phyloP scores from a whole-genome alignment of 2,113 vertebrate species.

The Nibea albiflora region DNA sequence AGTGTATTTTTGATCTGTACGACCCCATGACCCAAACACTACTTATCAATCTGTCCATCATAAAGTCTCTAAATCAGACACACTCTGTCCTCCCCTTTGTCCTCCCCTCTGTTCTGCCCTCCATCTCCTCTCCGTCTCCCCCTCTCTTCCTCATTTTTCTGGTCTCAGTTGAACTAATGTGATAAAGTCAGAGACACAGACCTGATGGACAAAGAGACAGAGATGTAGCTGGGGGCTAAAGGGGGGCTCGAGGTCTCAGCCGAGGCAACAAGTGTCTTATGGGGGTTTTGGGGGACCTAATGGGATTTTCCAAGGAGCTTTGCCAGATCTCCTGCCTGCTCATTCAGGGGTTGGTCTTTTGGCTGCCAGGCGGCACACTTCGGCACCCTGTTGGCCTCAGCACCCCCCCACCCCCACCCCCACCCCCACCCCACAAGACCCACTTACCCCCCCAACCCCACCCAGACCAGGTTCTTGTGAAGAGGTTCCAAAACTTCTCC shows the following conservation, averaged over 20 bases:
- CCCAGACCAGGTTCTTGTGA: too few relatives aligned
- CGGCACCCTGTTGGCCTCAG: constrained; percentile 54
- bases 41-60: too few relatives aligned
- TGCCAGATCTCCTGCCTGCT: constrained; percentile 81
- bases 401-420: too few relatives aligned
- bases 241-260: constrained; percentile 49
- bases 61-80: too few relatives aligned
- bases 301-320: constrained; percentile 85
- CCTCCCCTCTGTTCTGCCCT: background rate
- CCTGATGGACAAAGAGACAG: constrained; percentile 77
- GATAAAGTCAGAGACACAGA: constrained; percentile 80
- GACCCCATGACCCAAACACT: too few relatives aligned
- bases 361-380: constrained; percentile 84
- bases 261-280: constrained; percentile 81
- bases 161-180: constrained; percentile 84
- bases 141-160: background rate
- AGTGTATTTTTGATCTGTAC: too few relatives aligned
- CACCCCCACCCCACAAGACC: background rate
- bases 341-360: constrained; percentile 79
- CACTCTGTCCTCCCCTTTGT: background rate
- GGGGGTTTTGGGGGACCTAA: constrained; percentile 65
- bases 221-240: constrained; percentile 66
- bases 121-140: background rate
- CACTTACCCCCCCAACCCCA: too few relatives aligned
- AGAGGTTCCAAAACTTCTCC: too few relatives aligned